Percentiles rank a stretch among this genome's conserved stretches.
Evolutionary conservation across 2,113 vertebrate species (phyloP).

Genomic region (rat (Rattus norvegicus)): DNA sequence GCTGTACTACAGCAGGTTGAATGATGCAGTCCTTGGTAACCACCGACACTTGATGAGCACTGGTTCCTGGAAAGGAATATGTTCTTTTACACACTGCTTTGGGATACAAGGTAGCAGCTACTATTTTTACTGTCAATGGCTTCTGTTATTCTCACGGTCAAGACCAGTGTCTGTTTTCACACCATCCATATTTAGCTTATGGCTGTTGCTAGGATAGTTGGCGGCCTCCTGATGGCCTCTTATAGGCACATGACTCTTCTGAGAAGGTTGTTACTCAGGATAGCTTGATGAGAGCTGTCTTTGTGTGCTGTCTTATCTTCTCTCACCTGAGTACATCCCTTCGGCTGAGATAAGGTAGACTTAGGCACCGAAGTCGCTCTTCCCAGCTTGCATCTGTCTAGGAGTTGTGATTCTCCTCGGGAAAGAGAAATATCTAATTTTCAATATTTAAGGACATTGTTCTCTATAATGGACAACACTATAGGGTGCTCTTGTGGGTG

Average conservation of each 20-base stretch:
- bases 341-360: accelerated
- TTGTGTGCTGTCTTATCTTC: accelerated
- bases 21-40: accelerated
- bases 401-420: not conserved
- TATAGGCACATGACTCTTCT: too few species aligned
- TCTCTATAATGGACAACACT: not conserved
- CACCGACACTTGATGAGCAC: accelerated
- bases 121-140: not conserved
- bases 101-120: not conserved
- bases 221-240: not conserved
- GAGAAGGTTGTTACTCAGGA: accelerated
- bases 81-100: not conserved
- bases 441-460: not conserved
- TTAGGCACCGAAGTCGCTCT: accelerated
- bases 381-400: too few species aligned
- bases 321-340: accelerated
- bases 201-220: not conserved
- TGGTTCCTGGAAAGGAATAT: not conserved
- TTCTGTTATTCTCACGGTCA: not conserved
- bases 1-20: accelerated
- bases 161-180: not conserved
- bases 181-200: not conserved
- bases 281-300: accelerated
- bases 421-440: not conserved
- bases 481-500: not conserved